Conservation (phyloP, 1,140 invertebrate species). For the Psilanteris sp. region DNA sequence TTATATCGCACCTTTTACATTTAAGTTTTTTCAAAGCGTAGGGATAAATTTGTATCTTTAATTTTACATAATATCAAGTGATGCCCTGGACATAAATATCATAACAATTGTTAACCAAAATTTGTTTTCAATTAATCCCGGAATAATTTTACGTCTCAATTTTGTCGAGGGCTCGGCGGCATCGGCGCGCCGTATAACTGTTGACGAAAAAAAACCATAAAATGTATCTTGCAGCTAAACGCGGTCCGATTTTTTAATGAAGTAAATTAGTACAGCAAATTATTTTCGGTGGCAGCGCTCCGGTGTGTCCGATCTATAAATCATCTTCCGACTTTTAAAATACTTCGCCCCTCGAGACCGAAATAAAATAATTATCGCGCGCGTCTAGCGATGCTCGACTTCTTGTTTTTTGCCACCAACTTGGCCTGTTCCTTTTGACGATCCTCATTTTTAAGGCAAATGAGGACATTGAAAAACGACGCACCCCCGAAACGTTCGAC, state of each 20-base stretch:
- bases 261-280: conserved; percentile 63
- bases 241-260: conserved; percentile 10
- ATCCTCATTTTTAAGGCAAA: conserved; percentile 59
- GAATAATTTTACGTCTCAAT: too few relatives aligned
- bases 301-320: conserved; percentile 42
- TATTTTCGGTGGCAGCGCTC: conserved; percentile 43
- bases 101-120: too few relatives aligned
- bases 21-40: too few relatives aligned
- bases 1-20: too few relatives aligned
- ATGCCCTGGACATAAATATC: too few relatives aligned
- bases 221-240: conserved; percentile 3
- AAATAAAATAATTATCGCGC: conserved; percentile 65
- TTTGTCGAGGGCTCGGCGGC: too few relatives aligned
- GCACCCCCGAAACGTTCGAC: conserved; percentile 23
- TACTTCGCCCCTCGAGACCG: conserved; percentile 50
- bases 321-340: conserved; percentile 64
- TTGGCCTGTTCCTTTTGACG: conserved; percentile 26
- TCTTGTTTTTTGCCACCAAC: conserved; percentile 25
- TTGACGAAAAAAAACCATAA: neutral
- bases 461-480: conserved; percentile 59
- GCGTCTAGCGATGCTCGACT: conserved; percentile 43
- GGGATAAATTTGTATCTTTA: too few relatives aligned
- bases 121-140: too few relatives aligned
- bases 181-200: too few relatives aligned
- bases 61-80: too few relatives aligned